A percentile compares a stretch with the other conserved stretches of the same genome.
Conservation (phyloP, 2,888 invertebrate genomes). For the Pyrocoelia pectoralis region DNA sequence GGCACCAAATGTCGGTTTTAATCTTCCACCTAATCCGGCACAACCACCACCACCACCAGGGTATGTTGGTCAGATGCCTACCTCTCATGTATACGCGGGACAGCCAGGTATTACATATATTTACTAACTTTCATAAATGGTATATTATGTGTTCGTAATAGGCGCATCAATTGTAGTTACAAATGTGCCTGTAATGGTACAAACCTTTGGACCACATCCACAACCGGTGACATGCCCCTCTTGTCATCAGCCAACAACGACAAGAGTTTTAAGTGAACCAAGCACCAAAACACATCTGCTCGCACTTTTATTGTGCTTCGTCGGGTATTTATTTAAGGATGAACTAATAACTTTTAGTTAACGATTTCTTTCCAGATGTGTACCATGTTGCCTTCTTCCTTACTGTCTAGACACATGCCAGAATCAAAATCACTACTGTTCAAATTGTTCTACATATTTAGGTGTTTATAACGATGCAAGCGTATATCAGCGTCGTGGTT, state of each 20-base stretch:
- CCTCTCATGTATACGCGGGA: no score
- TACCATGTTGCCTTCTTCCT: slow-evolving; percentile 39
- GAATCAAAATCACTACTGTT: slow-evolving; percentile 41
- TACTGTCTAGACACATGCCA: slow-evolving; percentile 42
- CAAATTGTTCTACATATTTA: slow-evolving; percentile 57
- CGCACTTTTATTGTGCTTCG: slow-evolving; percentile 48
- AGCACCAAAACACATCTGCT: slow-evolving; percentile 55
- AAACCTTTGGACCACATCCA: slow-evolving; percentile 47
- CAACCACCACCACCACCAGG: no score
- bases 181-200: slow-evolving; percentile 20
- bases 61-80: no score
- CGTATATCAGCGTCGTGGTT: slow-evolving; percentile 5
- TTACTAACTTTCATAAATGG: no score
- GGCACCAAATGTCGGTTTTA: no score
- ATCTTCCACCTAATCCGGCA: no score
- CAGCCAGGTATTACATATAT: neutral
- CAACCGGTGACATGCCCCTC: slow-evolving; percentile 53
- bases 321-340: slow-evolving; percentile 20
- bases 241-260: slow-evolving; percentile 51
- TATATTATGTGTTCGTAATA: no score
- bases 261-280: slow-evolving; percentile 48
- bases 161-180: slow-evolving; percentile 24
- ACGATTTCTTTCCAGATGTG: slow-evolving; percentile 34
- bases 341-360: neutral
- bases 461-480: slow-evolving; percentile 52